Conservation (phyloP, 2,113 vertebrate genomes). For the Agelaius phoeniceus region DNA sequence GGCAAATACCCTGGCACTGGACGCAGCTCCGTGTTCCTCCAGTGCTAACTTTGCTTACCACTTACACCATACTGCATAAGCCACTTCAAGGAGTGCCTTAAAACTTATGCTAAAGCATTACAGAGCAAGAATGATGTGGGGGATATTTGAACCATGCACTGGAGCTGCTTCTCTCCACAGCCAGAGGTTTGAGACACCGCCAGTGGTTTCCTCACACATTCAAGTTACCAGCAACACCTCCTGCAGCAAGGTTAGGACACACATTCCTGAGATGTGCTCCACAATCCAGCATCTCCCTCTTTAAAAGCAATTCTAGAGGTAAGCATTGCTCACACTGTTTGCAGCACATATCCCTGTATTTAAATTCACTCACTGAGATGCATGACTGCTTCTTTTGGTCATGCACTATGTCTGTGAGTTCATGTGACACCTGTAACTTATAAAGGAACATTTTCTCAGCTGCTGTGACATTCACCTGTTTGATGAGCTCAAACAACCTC, state of each 20-base stretch:
- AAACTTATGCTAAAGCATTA: background rate
- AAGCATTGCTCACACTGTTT: background rate
- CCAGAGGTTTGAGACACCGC: background rate
- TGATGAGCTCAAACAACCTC: background rate
- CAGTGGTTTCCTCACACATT: background rate
- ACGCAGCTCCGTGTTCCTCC: background rate
- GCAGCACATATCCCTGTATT: background rate
- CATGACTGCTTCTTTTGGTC: background rate
- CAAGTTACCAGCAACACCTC: background rate
- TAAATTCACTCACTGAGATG: background rate
- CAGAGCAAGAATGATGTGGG: background rate
- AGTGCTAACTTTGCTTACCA: background rate
- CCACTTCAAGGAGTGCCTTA: background rate
- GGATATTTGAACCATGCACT: background rate
- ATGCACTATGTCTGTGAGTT: background rate
- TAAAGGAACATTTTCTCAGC: background rate
- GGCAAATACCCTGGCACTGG: background rate
- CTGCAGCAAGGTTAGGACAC: background rate
- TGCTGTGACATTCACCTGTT: background rate
- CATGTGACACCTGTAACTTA: background rate
- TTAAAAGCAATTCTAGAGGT: background rate
- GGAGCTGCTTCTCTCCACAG: background rate
- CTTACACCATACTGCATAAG: background rate
- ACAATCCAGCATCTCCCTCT: background rate
- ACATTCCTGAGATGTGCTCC: background rate